Base-by-base conservation (phyloP, 2,888 invertebrate genomes). In the Linyphia triangularis region DNA sequence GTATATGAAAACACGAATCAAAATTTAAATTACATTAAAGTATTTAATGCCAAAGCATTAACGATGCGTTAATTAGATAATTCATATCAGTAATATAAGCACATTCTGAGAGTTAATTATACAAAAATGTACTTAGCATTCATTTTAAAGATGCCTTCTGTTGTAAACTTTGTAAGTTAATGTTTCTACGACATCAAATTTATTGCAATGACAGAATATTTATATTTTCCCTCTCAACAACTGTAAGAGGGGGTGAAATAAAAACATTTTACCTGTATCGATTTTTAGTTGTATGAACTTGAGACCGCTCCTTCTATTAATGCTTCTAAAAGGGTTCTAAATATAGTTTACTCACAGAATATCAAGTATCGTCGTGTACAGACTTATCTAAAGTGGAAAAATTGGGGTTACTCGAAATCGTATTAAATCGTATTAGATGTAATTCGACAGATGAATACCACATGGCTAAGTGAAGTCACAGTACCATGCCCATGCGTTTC, bases 401-500 rank as follows among this genome's bases (percentile, higher is more conserved):
- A 81, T 37, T 26, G 61, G 59, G 37, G 75, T 57, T 67, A 75
- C 67, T 65, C n/a, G 63, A 65, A 59, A 84, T 65, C 51, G 63
- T 43, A 75, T 84, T 65, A 65, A 59, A 84, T 65, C 51, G 63
- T 43, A 75, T 84, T 75, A 84, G 43, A 30, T 43, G 75, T 84
- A 84, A 84, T 84, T 84, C 75, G 84, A 59, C 57, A 84, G 84
- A 84, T 75, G 37, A 65, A 84, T 67, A 22, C 75, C 84, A 84
- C 75, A 84, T 84, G 84, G 43, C 82, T 70, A 84, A 67, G 57
- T 70, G 51, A 61, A 51, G 73, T 61, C 63, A 22, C 61, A 9
- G 19, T 16, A 22, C 63, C 40, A 16, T 24, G 51, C n/a, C 30
- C 22, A 30, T 61, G n/a, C 59, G 33, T 37, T 59, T 72, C 63